Conservation (phyloP, 2,888 invertebrate species). For the Cremastinae sp. region DNA sequence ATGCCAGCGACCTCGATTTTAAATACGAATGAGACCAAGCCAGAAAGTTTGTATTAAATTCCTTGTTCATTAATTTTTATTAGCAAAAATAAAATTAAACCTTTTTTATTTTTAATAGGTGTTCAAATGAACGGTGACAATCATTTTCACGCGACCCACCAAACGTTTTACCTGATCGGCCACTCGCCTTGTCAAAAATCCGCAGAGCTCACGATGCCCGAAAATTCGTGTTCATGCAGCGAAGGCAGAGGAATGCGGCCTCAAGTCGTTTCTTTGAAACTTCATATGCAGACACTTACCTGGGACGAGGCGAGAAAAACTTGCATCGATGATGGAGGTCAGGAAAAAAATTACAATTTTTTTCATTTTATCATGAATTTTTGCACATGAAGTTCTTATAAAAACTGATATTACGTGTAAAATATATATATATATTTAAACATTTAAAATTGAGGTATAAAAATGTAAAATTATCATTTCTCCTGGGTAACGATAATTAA, state of each 20-base stretch:
- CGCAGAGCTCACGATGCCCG: neutral
- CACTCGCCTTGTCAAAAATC: slow-evolving; percentile 19
- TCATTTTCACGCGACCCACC: slow-evolving; percentile 30
- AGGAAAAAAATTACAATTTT: neutral
- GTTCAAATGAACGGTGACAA: slow-evolving; percentile 17
- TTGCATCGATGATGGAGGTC: slow-evolving; percentile 63
- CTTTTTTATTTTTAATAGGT: neutral
- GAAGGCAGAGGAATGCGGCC: slow-evolving; percentile 32
- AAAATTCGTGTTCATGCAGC: slow-evolving; percentile 6
- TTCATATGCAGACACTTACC: slow-evolving; percentile 30
- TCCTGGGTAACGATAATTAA: too few species aligned
- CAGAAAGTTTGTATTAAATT: slow-evolving; percentile 1
- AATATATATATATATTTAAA: too few species aligned
- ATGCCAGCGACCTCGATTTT: slow-evolving; percentile 3
- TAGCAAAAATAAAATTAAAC: too few species aligned
- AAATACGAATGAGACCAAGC: slow-evolving; percentile 17
- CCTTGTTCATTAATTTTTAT: neutral
- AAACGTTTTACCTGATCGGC: slow-evolving; percentile 32
- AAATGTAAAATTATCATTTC: too few species aligned
- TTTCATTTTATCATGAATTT: neutral
- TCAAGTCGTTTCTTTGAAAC: slow-evolving; percentile 47
- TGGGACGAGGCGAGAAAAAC: slow-evolving; percentile 60
- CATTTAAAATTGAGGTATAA: too few species aligned
- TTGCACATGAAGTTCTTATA: too few species aligned
- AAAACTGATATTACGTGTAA: too few species aligned